Evolutionary conservation across 2,888 invertebrate species (phyloP).

Genomic region (Scelioninae gen. 2): DNA sequence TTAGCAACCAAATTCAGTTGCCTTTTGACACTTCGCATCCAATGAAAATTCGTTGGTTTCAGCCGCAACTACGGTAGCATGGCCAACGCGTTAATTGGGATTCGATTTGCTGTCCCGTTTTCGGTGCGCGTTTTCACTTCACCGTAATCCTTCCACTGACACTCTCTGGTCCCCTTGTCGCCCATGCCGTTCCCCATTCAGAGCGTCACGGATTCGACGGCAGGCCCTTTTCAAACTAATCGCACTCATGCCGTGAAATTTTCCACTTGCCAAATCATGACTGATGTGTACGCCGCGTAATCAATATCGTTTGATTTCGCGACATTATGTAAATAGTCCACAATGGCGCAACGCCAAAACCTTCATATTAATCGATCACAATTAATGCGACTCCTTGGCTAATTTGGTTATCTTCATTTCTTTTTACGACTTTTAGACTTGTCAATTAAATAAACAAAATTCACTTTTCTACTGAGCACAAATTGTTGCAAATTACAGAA

Average conservation of each 20-base stretch:
- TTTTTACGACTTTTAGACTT: no score
- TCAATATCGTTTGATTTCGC: constrained; percentile 39
- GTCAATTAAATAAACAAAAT: no score
- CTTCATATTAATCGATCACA: constrained; percentile 31
- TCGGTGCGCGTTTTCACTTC: constrained; percentile 43
- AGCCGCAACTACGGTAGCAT: constrained; percentile 57
- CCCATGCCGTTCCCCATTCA: constrained; percentile 5
- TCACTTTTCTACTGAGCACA: no score
- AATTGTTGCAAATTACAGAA: no score
- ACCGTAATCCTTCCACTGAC: constrained; percentile 34
- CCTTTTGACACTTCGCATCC: constrained; percentile 64
- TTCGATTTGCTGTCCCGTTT: constrained; percentile 55
- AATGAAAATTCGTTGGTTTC: constrained; percentile 65
- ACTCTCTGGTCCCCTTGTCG: neutral
- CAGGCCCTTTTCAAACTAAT: constrained; percentile 43
- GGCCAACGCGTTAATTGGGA: constrained; percentile 60
- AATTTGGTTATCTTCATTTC: neutral
- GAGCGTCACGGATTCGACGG: constrained; percentile 34
- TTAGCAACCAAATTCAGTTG: constrained; percentile 62
- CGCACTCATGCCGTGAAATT: constrained; percentile 37
- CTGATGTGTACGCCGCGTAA: constrained; percentile 32
- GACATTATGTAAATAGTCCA: constrained; percentile 29
- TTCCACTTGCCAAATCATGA: constrained; percentile 49
- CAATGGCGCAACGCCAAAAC: constrained; percentile 14
- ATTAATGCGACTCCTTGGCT: constrained; percentile 26